phyloP scores from a whole-genome alignment of 2,113 vertebrate species.

The Mesocricetus auratus region DNA sequence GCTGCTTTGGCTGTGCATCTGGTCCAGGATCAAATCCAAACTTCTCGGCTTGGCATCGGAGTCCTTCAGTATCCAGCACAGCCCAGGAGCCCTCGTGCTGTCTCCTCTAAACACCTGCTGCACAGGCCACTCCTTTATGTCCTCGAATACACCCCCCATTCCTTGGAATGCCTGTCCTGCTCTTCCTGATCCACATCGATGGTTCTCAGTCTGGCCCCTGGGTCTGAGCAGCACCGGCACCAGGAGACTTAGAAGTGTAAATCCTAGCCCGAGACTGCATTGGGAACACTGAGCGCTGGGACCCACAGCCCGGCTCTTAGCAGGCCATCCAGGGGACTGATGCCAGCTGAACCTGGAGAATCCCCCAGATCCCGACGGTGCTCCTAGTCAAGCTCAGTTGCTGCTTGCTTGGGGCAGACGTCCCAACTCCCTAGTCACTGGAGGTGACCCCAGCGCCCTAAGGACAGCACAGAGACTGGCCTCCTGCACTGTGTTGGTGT shows the following conservation, averaged over 20 bases:
- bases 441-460: not conserved
- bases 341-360: not conserved
- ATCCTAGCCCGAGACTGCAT: too few species aligned
- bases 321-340: not conserved
- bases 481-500: not conserved
- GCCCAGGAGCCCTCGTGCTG: not conserved
- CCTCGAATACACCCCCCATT: not conserved
- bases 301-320: not conserved
- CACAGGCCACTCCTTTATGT: not conserved
- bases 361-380: not conserved
- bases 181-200: not conserved
- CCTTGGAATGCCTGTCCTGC: not conserved
- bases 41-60: not conserved
- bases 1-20: constrained; percentile 24
- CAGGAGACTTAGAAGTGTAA: not conserved
- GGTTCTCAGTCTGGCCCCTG: not conserved
- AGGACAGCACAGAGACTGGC: rapidly evolving
- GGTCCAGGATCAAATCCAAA: constrained; percentile 41
- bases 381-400: not conserved
- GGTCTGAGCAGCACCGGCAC: too few species aligned
- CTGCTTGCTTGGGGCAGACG: not conserved
- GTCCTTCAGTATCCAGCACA: not conserved
- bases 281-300: not conserved
- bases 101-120: not conserved
- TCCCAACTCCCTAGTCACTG: not conserved